These are phyloP conservation scores for Gymnocephalus cernua DNA, from an alignment of 2,113 vertebrate genomes.

Conservation along the genomic window DNA sequence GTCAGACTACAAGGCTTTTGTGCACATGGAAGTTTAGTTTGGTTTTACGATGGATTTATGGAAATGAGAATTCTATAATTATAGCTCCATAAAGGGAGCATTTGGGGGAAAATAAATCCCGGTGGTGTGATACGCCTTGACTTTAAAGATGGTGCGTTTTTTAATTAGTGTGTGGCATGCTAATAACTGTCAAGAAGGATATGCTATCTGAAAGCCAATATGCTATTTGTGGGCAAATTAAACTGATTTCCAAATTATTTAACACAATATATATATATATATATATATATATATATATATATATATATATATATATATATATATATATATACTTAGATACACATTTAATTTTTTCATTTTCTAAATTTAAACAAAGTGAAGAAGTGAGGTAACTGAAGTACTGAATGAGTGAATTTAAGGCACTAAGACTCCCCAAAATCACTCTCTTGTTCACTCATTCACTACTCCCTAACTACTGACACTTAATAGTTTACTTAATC, in stretches of 20 bases:
- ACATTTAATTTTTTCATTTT: constrained; percentile 11
- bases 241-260: constrained; percentile 39
- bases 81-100: constrained; percentile 42
- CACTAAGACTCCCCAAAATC: too few species aligned
- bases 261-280: not conserved
- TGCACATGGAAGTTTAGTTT: constrained; percentile 1
- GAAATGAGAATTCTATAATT: constrained; percentile 61
- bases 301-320: constrained; percentile 2
- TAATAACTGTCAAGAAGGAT: constrained; percentile 61
- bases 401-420: not conserved
- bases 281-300: constrained; percentile 6
- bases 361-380: not conserved
- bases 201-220: constrained; percentile 31
- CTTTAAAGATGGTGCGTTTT: constrained; percentile 67
- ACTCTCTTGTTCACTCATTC: not conserved
- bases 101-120: constrained; percentile 54
- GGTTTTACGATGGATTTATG: constrained; percentile 44
- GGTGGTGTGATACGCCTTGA: constrained; percentile 52
- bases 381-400: not conserved
- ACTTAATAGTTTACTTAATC: not conserved
- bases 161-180: constrained; percentile 62
- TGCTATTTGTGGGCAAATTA: constrained; percentile 48
- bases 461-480: not conserved
- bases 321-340: not conserved
- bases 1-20: constrained; percentile 16